Evolutionary conservation across 2,888 invertebrate genomes (phyloP).

Genomic region (Hirtodrosophila confusa): DNA sequence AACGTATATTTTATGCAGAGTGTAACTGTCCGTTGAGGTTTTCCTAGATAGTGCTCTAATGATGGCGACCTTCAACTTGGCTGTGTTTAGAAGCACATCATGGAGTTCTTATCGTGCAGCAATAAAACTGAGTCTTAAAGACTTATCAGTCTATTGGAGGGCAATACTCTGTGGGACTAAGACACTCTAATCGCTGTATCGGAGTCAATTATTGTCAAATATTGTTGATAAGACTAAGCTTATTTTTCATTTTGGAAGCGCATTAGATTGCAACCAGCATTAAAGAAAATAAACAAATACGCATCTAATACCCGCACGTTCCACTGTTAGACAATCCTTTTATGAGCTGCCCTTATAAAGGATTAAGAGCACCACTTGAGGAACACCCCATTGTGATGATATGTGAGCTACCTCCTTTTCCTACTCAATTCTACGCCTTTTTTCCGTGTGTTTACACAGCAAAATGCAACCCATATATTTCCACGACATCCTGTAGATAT

Average conservation of each 20-base stretch:
- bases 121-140: slow-evolving; percentile 22
- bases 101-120: slow-evolving; percentile 1
- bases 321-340: slow-evolving; percentile 60
- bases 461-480: slow-evolving; percentile 67
- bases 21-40: slow-evolving; percentile 52
- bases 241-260: no score
- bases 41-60: slow-evolving; percentile 38
- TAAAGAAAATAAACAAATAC: slow-evolving; percentile 42
- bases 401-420: slow-evolving; percentile 38
- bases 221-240: slow-evolving; percentile 18
- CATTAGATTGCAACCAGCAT: slow-evolving; percentile 52
- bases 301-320: slow-evolving; percentile 68
- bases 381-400: slow-evolving; percentile 43
- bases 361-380: slow-evolving; percentile 61
- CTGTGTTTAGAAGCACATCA: slow-evolving; percentile 28
- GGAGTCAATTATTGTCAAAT: slow-evolving; percentile 22
- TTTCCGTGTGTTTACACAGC: slow-evolving; percentile 78
- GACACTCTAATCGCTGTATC: slow-evolving; percentile 1
- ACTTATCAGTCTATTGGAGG: slow-evolving; percentile 30
- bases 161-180: background rate
- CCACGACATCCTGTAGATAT: slow-evolving; percentile 63
- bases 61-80: slow-evolving; percentile 68
- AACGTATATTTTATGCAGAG: slow-evolving; percentile 77
- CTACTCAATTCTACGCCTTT: slow-evolving; percentile 61
- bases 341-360: slow-evolving; percentile 63